Evolutionary conservation across 2,888 invertebrate genomes (phyloP), one percentile per base, ranked within the genome.

Genomic region (Dynastes hyllus): DNA sequence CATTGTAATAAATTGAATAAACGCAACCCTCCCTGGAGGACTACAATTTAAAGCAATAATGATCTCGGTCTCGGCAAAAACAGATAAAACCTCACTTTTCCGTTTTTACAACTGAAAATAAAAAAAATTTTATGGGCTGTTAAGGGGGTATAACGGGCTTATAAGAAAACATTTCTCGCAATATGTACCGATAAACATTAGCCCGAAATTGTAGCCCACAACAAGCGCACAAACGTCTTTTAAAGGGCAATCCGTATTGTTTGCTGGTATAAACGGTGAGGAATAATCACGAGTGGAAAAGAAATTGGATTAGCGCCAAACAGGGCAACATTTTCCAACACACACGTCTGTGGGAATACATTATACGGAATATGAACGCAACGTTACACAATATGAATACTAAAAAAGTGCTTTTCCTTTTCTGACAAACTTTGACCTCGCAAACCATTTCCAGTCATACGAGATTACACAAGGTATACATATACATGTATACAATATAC

Each of bases 51-150:
- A 67, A 66, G 76, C 76, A 76, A 67, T 76, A 76, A 76, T 76
- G 76, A 76, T 66, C 66, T 76, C 55, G 76, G 55, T 51, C 76
- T 27, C 67, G 51, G 70, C 76, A 51, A 67, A 58, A 76, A 69
- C 58, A 76, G 79, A 79, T 76, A 79, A 76, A 69, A 79, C 79
- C 67, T 69, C 69, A 76, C 61, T 71, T 78, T 73, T 73, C 71
- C 78, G 76, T 79, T 76, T 71, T 79, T 76, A 76, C 76, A 69
- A 76, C 79, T 76, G 79, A 69, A 79, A 76, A 70, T 79, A 76
- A 79, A 76, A 67, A 73, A 78, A 71, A 58, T 66, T 78, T 78
- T 78, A 78, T 71, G 71, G 71, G 63, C 78, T 78, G 78, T 78
- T 78, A 73, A 70, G 51, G 53, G 65, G 58, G 73, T 58, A 58